These are phyloP conservation scores for Rhingia campestris DNA, from an alignment of 2,888 invertebrate species.

Conservation along the genomic window DNA sequence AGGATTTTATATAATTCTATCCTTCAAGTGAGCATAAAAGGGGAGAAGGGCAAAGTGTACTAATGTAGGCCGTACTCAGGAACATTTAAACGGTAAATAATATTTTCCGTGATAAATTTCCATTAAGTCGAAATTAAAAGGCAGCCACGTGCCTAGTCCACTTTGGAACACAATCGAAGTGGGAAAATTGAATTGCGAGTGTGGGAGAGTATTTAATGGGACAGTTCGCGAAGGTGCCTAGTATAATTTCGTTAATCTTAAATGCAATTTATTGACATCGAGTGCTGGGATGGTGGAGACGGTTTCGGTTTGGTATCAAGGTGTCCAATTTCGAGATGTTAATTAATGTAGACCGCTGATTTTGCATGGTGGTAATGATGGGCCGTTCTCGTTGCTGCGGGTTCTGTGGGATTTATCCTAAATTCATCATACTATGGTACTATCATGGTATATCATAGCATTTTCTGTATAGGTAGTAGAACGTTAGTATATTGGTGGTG, in stretches of 20 bases:
- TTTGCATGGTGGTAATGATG: not conserved
- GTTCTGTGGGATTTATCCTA: not conserved
- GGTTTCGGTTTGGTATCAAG: not conserved
- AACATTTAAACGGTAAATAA: conserved; percentile 70
- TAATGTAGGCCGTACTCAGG: conserved; percentile 42
- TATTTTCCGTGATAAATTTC: conserved; percentile 71
- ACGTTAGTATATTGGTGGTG: too few relatives aligned
- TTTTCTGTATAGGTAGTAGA: too few relatives aligned
- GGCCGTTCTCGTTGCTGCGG: too few relatives aligned
- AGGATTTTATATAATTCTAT: conserved; percentile 58
- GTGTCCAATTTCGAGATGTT: conserved; percentile 3
- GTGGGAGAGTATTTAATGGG: conserved; percentile 23
- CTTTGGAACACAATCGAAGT: conserved; percentile 9
- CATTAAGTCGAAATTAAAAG: conserved; percentile 71
- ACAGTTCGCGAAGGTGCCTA: conserved; percentile 9
- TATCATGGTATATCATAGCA: too few relatives aligned
- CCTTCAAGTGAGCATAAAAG: conserved; percentile 13
- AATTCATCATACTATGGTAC: too few relatives aligned
- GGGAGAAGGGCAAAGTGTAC: conserved; percentile 8
- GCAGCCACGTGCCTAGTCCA: conserved; percentile 40
- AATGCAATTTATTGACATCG: conserved; percentile 55
- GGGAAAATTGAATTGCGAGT: conserved; percentile 51
- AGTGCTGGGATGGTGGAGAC: not conserved
- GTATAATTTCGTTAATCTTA: conserved; percentile 46
- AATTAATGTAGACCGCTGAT: conserved; percentile 1